phyloP scores from a whole-genome alignment of 2,888 invertebrate genomes.

The Scaeva pyrastri region DNA sequence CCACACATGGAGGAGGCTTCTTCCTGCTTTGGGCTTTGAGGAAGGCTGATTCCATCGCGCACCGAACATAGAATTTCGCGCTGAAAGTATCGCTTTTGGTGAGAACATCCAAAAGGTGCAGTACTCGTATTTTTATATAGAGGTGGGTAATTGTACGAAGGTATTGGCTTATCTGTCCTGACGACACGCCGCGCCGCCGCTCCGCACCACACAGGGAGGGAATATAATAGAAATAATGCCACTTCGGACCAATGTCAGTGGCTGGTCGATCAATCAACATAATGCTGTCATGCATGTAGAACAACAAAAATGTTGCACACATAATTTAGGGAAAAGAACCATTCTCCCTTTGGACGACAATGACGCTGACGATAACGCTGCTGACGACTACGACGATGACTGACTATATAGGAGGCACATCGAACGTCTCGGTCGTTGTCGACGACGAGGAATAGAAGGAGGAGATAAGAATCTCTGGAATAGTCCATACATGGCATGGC shows the following conservation, averaged over 20 bases:
- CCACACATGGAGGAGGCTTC: slow-evolving; percentile 34
- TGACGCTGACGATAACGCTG: not conserved
- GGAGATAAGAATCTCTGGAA: slow-evolving; percentile 71
- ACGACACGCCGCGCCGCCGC: slow-evolving; percentile 3
- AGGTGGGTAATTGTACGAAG: not conserved
- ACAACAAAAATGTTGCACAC: slow-evolving; percentile 75
- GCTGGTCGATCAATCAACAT: slow-evolving; percentile 72
- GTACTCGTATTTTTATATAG: not conserved
- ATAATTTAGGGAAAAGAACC: slow-evolving; percentile 75
- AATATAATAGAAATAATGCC: slow-evolving; percentile 60
- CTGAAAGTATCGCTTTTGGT: slow-evolving; percentile 29
- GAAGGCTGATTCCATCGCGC: slow-evolving; percentile 38
- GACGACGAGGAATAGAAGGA: slow-evolving; percentile 31
- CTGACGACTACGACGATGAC: not conserved
- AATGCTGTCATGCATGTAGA: slow-evolving; percentile 76
- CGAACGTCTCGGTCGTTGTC: too few species aligned
- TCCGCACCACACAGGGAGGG: slow-evolving; percentile 5
- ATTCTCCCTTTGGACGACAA: slow-evolving; percentile 43
- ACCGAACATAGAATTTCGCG: slow-evolving; percentile 20
- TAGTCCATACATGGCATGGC: slow-evolving; percentile 66
- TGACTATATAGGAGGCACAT: not conserved
- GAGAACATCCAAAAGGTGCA: not conserved
- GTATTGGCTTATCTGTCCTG: slow-evolving; percentile 27
- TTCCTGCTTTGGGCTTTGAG: slow-evolving; percentile 5
- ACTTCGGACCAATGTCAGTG: slow-evolving; percentile 65